Conservation (phyloP, 2,113 vertebrate species). For the Carettochelys insculpta region DNA sequence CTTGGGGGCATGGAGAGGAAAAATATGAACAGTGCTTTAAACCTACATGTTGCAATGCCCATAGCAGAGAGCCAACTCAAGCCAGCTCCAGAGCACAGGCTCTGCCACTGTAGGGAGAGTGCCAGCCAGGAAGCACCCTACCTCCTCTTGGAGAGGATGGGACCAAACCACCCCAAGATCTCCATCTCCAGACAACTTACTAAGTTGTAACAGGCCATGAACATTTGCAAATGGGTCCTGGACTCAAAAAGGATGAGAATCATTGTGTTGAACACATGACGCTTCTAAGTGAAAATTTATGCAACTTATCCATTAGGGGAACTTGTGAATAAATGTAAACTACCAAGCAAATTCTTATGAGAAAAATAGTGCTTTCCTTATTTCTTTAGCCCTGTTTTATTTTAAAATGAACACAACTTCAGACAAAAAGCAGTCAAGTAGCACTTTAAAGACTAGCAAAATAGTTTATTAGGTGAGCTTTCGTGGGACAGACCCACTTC, state of each 20-base stretch:
- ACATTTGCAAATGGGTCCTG: no score
- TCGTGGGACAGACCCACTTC: no score
- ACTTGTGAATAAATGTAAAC: background rate
- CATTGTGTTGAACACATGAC: no score
- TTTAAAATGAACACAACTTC: constrained; percentile 11
- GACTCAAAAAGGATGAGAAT: background rate
- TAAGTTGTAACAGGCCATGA: background rate
- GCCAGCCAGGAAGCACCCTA: no score
- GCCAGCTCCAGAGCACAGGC: background rate
- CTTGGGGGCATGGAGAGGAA: background rate
- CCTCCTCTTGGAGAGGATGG: no score
- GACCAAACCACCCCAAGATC: background rate
- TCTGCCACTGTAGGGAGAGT: background rate
- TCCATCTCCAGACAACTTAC: background rate
- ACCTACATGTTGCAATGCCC: no score
- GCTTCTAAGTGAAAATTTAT: background rate
- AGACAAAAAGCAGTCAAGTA: no score
- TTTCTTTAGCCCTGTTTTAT: background rate
- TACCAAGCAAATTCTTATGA: background rate
- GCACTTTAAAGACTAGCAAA: no score
- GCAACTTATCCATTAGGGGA: background rate
- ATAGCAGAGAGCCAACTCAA: background rate
- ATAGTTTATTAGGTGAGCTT: no score
- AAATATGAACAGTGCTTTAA: background rate
- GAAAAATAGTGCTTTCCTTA: background rate